Base-by-base conservation (phyloP, 37 sponge, comb jelly and placozoan species). In the Hexactinellida sp. region DNA sequence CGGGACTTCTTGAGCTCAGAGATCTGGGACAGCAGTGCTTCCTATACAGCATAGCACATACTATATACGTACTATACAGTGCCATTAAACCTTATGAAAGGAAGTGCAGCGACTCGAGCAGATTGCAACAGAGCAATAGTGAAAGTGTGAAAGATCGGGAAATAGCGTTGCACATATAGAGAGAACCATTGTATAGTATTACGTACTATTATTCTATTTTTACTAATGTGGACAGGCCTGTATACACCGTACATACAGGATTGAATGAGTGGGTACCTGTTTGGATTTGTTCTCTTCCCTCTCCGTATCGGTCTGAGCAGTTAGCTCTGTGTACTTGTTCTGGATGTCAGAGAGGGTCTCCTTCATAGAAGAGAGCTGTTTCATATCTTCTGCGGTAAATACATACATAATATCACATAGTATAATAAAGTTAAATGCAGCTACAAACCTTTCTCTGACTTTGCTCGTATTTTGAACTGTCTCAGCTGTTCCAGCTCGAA, bases 401-500 rank as follows among this genome's bases (percentile, higher is more conserved):
- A 63, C 13, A 63, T 63, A 23, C 3, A 28, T 23, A 32, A 63
- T n/a, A 63, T 7, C 1, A 25, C 21, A 25, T 21, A 41, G 10
- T 16, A 41, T 16, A 5, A 41, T 16, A 41, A 5, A 41, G 13
- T 16, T 13, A 41, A 41, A 41, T n/a, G n/a, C 16, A 47, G 9
- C 16, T 47, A 19, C 52, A 47, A 16, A 47, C 52, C 76, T 63
- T 28, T n/a, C 76, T 63, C 28, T 3, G 3, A 5, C 76, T 63
- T 63, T 7, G 13, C 34, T 5, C 3, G 76, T 63, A 63, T 3
- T 28, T 63, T 63, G 76, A 25, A 63, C 30, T 63, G 28, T 63
- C 76, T 63, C 28, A 63, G 76, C 76, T 63, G 76, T 63, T 63
- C 76, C 76, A 63, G 13, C 34, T 63, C 76, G 34, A 63, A 63